Conservation (phyloP, 35 echinoderm and acorn worm genomes). For the Amphiura filiformis region DNA sequence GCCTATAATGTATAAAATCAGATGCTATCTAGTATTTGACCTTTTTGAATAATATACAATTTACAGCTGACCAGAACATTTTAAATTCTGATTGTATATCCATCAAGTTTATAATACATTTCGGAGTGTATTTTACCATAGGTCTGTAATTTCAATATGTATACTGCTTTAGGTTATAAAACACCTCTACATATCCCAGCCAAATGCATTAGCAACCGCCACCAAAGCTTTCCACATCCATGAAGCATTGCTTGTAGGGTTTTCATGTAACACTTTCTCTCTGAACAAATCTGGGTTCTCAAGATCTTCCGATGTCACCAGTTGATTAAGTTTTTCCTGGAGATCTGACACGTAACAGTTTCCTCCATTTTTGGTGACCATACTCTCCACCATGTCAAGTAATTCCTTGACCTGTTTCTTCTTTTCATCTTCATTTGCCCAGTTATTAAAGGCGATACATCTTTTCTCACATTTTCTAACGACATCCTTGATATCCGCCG, state of each 20-base stretch:
- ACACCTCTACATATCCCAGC: neutral
- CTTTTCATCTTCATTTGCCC: neutral
- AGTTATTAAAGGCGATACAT: neutral
- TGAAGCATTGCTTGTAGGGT: neutral
- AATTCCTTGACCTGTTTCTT: neutral
- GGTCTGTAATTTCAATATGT: too few species aligned
- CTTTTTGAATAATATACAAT: too few species aligned
- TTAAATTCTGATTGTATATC: too few species aligned
- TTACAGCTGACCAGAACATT: too few species aligned
- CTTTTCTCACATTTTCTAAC: neutral
- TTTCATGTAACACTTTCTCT: neutral
- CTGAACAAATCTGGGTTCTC: neutral
- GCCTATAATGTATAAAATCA: too few species aligned
- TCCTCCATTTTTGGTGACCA: neutral
- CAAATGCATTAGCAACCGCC: neutral
- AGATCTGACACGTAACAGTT: neutral
- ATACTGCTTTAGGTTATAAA: too few species aligned
- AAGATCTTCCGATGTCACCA: neutral
- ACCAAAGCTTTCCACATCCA: neutral
- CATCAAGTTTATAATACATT: too few species aligned
- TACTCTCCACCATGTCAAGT: neutral
- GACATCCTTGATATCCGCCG: neutral
- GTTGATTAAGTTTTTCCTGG: neutral
- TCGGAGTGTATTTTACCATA: too few species aligned
- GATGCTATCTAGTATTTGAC: too few species aligned